phyloP scores from a whole-genome alignment of 2,113 vertebrate species.

The Laterallus jamaicensis region DNA sequence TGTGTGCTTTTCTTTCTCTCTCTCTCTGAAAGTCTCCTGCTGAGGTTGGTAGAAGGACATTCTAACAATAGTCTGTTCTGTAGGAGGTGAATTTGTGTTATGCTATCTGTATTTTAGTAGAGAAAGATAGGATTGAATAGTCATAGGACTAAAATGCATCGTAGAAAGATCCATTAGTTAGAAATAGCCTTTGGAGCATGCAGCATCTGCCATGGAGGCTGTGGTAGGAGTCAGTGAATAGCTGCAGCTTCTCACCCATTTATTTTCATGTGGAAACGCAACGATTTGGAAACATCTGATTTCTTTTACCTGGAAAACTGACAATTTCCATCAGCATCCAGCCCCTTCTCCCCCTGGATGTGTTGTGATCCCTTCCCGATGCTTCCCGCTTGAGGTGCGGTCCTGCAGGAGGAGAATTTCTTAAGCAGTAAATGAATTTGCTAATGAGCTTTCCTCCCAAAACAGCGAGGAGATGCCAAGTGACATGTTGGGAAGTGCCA shows the following conservation, averaged over 20 bases:
- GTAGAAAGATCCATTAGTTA: conserved; percentile 32
- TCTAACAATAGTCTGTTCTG: conserved; percentile 42
- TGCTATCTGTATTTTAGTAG: conserved; percentile 59
- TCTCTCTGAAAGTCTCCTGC: neutral
- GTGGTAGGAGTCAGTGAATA: neutral
- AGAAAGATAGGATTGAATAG: conserved; percentile 18
- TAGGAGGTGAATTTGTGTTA: conserved; percentile 50
- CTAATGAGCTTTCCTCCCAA: conserved; percentile 1
- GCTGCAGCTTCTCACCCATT: neutral
- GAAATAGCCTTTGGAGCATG: conserved; percentile 34
- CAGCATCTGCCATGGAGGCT: conserved; percentile 11
- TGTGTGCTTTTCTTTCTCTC: neutral
- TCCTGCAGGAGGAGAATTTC: neutral
- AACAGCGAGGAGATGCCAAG: neutral
- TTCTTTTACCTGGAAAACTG: neutral
- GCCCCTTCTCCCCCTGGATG: neutral
- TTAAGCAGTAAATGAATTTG: conserved; percentile 6
- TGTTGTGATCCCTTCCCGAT: neutral
- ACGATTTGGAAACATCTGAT: neutral
- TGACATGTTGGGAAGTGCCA: conserved; percentile 11
- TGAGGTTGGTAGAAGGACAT: conserved; percentile 47
- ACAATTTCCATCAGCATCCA: neutral
- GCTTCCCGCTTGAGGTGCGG: neutral
- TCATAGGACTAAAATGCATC: conserved; percentile 16
- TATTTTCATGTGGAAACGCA: neutral